Evolutionary conservation across 2,797 vertebrate species (phyloP), one percentile per base, ranked within the genome.

Genomic region (Orientallactaga sibirica): DNA sequence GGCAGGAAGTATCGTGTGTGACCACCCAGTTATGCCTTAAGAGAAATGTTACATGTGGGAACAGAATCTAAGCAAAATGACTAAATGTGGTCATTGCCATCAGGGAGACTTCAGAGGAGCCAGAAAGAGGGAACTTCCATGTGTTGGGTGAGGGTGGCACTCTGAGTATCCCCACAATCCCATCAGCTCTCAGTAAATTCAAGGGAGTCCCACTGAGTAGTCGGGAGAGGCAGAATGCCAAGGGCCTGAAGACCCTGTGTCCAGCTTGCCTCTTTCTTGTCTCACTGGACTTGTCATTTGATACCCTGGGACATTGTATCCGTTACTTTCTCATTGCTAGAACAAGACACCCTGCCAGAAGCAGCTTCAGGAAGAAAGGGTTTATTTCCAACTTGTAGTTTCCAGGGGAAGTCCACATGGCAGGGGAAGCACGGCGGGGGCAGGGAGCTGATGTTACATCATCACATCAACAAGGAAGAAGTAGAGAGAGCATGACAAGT

Each of bases 1-100:
- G 86, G 68, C 4, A 20, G 77, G 90, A 93, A 94, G 73, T 78
- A 48, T 5, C 64, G 22, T 55, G 66, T 92, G 93, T 71, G 86
- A 74, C 82, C 86, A 80, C 41, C 64, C 29, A 18, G 68, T 83
- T 37, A 27, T 25, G 24, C 62, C 79, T 92, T 74, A 70, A 70
- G 86, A 92, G 84, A 88, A 86, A 83, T 84, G 77, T 41, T 83
- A 66, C 37, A 33, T 64, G 74, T 1, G 18, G 75, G 73, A 74
- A 82, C 37, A 73, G 68, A 37, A 27, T 64, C 4, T 43, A 43
- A 90, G 71, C 5, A 64, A 71, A 29, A 48, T 81, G 41, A 81
- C 37, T 85, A 37, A 70, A 55, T 2, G 2, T 18, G 62, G 58
- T 64, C 0, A n/a, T 18, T 68, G 86, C 4, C 1, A 0, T 2